Percentiles rank a stretch among this genome's conserved stretches.
These are phyloP conservation scores for Ostrea denselamellosa DNA, from an alignment of 1,140 invertebrate species.

Conservation along the genomic window DNA sequence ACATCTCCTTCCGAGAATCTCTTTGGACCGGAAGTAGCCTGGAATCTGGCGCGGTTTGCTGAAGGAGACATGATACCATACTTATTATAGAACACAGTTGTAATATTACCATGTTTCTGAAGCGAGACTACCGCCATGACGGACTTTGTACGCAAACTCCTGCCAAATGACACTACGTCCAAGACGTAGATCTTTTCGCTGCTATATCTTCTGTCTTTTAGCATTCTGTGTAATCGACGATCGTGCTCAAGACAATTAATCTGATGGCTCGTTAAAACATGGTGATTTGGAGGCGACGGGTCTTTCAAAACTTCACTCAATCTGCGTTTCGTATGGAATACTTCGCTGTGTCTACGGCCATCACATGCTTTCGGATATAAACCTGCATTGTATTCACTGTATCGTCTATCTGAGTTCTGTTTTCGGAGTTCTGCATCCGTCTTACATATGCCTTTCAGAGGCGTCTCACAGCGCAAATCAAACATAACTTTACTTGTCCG, in stretches of 20 bases:
- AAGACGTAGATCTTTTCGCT: background rate
- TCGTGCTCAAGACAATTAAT: background rate
- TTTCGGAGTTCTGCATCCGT: background rate
- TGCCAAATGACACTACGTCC: background rate
- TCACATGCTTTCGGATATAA: background rate
- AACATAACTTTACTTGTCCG: background rate
- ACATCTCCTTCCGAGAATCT: slow-evolving; percentile 22
- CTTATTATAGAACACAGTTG: slow-evolving; percentile 24
- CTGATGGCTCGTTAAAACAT: background rate
- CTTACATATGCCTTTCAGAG: background rate
- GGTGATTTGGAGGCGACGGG: background rate
- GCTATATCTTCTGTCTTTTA: slow-evolving; percentile 3
- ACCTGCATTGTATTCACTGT: background rate
- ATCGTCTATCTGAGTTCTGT: background rate
- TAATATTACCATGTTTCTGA: slow-evolving; percentile 5
- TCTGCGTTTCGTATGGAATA: slow-evolving; percentile 11
- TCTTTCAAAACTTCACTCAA: background rate
- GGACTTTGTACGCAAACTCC: background rate
- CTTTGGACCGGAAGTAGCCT: slow-evolving; percentile 20
- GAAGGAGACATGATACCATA: slow-evolving; percentile 21
- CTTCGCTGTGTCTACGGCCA: background rate
- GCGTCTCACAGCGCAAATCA: background rate
- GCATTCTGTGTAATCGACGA: background rate
- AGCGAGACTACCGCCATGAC: background rate
- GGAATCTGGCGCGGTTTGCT: slow-evolving; percentile 5